Evolutionary conservation across 2,888 invertebrate species (phyloP), one percentile per base, ranked within the genome.

Genomic region (Rhamnusium bicolor): DNA sequence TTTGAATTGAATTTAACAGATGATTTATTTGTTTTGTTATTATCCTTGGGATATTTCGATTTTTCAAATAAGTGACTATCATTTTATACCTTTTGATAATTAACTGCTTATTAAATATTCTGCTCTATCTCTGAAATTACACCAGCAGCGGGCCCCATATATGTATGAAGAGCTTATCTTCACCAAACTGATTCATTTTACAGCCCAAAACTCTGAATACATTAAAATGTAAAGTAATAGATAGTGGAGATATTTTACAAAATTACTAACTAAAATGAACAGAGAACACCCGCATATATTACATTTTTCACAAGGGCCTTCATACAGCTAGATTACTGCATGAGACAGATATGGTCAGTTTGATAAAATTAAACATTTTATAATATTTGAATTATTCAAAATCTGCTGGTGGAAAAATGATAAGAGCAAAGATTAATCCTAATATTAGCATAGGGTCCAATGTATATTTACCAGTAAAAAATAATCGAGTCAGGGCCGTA

Each of bases 101-200:
- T 62, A 21, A 14, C 12, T 12, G 63, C 63, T 63, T 21, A 49
- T 63, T 63, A 63, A 63, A 24, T 27, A 24, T 24, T 51, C 27
- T 19, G 49, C 7, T 62, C 16, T 19, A 62, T 24, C 49, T 47
- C 24, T 21, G 24, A 46, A 62, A 62, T 62, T 62, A 49, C 32
- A 3, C 54, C 46, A 18, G 16, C 2, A 10, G 16, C 2, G 16
- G 18, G 60, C 14, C 29, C 40, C 5, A 10, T 24, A 19, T 18
- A 29, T 62, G 19, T 63, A 63, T 63, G 62, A 47, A n/a, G 47
- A 7, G 47, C 49, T 63, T 49, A 63, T 63, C 24, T 61, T 61
- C 21, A 14, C 62, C n/a, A 14, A 63, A 63, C 21, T 19, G 16
- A 14, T 63, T 63, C 47, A 32, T 53, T 53, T 29, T n/a, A 27